Conservation (phyloP, 2,797 vertebrate species). For the Cirrhinus molitorella region DNA sequence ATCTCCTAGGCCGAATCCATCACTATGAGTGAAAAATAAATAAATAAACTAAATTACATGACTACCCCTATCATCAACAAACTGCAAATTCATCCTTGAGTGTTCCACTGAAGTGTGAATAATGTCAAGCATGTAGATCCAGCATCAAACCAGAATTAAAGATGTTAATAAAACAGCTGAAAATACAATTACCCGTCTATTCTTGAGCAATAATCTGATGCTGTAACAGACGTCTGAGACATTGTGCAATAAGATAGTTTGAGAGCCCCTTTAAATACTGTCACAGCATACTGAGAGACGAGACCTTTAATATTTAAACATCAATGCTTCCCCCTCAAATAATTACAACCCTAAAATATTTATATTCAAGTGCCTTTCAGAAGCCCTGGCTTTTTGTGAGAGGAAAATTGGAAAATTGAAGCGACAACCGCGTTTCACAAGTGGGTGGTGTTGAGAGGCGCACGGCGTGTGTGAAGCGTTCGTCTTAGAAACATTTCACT, state of each 20-base stretch:
- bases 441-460: constrained; percentile 44
- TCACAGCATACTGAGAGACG: constrained; percentile 40
- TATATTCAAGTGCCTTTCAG: constrained; percentile 65
- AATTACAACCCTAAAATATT: constrained; percentile 73
- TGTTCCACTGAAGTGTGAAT: background rate
- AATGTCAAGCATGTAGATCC: constrained; percentile 27
- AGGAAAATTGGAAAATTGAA: constrained; percentile 48
- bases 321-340: constrained; percentile 57
- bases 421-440: constrained; percentile 42
- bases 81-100: background rate
- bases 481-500: constrained; percentile 37
- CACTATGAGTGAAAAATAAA: background rate
- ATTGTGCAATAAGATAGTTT: constrained; percentile 1
- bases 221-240: constrained; percentile 8
- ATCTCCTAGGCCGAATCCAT: background rate
- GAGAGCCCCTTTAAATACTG: constrained; percentile 38
- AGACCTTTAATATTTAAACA: constrained; percentile 56
- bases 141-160: constrained; percentile 5
- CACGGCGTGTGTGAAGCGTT: constrained; percentile 26
- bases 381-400: constrained; percentile 54
- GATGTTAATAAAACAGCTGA: constrained; percentile 16
- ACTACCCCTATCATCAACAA: background rate
- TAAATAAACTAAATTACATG: background rate
- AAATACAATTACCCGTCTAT: constrained; percentile 12
- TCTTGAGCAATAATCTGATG: constrained; percentile 28